Evolutionary conservation across 2,797 vertebrate genomes (phyloP).

Genomic region (Cetoscarus ocellatus): DNA sequence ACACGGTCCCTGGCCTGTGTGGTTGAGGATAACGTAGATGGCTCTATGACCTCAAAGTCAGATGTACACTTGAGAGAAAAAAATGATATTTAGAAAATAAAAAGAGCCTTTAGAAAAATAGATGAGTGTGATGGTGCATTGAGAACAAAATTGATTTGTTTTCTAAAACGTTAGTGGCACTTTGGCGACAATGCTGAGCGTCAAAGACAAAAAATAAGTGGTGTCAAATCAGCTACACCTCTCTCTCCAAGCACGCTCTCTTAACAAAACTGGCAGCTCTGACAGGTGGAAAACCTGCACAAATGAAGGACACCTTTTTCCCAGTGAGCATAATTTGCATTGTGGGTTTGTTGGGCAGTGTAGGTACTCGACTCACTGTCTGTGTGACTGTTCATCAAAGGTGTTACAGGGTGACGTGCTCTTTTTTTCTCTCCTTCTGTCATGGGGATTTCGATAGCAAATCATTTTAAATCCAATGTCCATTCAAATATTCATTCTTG

Average conservation of each 20-base stretch:
- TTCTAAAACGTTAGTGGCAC: neutral
- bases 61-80: constrained; percentile 1
- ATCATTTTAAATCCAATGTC: no score
- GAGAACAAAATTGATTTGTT: neutral
- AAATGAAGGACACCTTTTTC: no score
- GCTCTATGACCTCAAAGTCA: constrained; percentile 9
- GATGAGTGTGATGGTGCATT: neutral
- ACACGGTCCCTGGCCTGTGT: constrained; percentile 20
- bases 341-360: no score
- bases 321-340: no score
- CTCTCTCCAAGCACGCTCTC: no score
- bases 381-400: no score
- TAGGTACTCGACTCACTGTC: no score
- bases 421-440: no score
- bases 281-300: neutral
- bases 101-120: neutral
- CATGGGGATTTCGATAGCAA: no score
- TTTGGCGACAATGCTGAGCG: neutral
- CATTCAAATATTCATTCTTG: no score
- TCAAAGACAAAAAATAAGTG: neutral
- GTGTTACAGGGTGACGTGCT: no score
- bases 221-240: neutral
- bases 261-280: neutral
- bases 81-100: neutral
- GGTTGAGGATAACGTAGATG: constrained; percentile 28